Evolutionary conservation across 2,888 invertebrate genomes (phyloP), one percentile per base, ranked within the genome.

Genomic region (Alcis repandata): DNA sequence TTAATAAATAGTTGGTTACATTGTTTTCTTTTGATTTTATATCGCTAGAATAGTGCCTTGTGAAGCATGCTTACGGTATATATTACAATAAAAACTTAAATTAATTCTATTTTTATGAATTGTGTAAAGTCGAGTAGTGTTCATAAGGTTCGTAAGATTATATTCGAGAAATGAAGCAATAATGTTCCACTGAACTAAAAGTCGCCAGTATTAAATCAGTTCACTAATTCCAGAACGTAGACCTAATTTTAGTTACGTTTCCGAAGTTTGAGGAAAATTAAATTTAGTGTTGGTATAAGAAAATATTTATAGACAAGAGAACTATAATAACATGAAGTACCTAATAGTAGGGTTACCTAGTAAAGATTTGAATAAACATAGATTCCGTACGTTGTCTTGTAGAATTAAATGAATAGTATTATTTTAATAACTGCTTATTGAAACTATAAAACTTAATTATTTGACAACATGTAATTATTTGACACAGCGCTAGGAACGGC

Each of bases 31-130:
- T 91, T 78, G 78, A 78, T 89, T 89, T 79, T 76, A 87, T 90
- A 89, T 92, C 89, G 89, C 91, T 92, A 93, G 92, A 84, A 88
- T 93, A 93, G 92, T 93, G 92, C 92, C 92, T 93, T 93, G 64
- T 51, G 88, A 92, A 83, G 92, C 91, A 92, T 91, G 92, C 92
- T 92, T 92, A 90, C 80, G 83, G 79, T 87, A 83, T 84, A 84
- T 78, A 81, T 79, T 83, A 84, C 78, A 59, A 32, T 59, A 43
- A 45, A 60, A 65, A 57, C 49, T 82, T 82, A 82, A 83, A 82
- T 79, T 80, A 82, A 82, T 83, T 77, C 82, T 89, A 91, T 90
- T 90, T 89, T 90, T 90, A 83, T 88, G 90, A 88, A 90, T 79
- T 65, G 77, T 82, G 80, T 83, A 83, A 84, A 86, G 79, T 80